A percentile compares a stretch with the other conserved stretches of the same genome.
These are phyloP conservation scores for Tribolium madens DNA, from an alignment of 1,140 invertebrate species.

Conservation along the genomic window DNA sequence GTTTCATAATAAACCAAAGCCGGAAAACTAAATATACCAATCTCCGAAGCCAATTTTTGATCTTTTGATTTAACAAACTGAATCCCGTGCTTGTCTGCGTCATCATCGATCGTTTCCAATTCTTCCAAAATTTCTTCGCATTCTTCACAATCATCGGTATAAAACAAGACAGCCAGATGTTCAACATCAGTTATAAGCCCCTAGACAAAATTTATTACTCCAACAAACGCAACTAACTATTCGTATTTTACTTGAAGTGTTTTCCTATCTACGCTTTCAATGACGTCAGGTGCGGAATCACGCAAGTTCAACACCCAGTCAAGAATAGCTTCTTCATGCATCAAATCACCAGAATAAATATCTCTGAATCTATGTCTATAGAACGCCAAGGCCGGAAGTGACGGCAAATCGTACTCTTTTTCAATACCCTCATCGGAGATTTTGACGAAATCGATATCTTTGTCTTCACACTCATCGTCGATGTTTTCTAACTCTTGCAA, in stretches of 20 bases:
- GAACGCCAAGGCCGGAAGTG: conserved; percentile 87
- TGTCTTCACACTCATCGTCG: conserved; percentile 93
- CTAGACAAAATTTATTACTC: conserved; percentile 48
- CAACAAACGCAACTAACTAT: neutral
- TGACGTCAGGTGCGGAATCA: conserved; percentile 86
- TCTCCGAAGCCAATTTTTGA: conserved; percentile 87
- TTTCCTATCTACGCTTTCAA: conserved; percentile 92
- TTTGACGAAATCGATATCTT: conserved; percentile 93
- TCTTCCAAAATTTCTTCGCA: conserved; percentile 88
- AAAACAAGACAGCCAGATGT: conserved; percentile 93
- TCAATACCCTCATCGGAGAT: conserved; percentile 91
- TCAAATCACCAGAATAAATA: conserved; percentile 84
- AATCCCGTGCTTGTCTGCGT: conserved; percentile 87
- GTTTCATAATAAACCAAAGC: conserved; percentile 93
- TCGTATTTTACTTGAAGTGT: conserved; percentile 75
- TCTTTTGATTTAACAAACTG: conserved; percentile 96
- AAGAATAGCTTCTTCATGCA: conserved; percentile 91
- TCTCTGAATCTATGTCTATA: conserved; percentile 92
- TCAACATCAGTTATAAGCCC: conserved; percentile 91
- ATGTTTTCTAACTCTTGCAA: conserved; percentile 93
- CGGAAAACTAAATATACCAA: conserved; percentile 92
- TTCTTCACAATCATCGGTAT: conserved; percentile 86
- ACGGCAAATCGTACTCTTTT: conserved; percentile 89
- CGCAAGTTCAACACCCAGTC: conserved; percentile 91
- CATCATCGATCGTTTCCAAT: conserved; percentile 94